phyloP scores from a whole-genome alignment of 2,797 vertebrate species.

The Limnodromus scolopaceus region DNA sequence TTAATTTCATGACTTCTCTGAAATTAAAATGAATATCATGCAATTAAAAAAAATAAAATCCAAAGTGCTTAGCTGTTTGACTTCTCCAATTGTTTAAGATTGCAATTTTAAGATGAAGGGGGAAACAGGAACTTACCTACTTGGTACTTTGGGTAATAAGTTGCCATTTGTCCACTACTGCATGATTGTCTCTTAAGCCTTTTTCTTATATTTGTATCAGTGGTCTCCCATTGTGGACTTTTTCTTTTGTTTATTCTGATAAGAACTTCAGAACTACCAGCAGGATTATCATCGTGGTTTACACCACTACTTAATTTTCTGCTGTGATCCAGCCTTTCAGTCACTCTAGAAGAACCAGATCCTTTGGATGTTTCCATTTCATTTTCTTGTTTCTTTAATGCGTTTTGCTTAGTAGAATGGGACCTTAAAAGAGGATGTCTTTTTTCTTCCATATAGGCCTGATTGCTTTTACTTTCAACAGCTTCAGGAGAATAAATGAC shows the following conservation, averaged over 20 bases:
- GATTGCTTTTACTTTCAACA: slow-evolving; percentile 56
- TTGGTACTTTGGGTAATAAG: slow-evolving; percentile 88
- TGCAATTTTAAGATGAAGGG: slow-evolving; percentile 71
- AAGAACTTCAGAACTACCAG: slow-evolving; percentile 69
- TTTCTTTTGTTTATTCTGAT: slow-evolving; percentile 80
- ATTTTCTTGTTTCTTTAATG: slow-evolving; percentile 55
- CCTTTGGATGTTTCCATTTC: slow-evolving; percentile 58
- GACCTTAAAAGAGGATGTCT: slow-evolving; percentile 74
- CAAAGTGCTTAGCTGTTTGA: slow-evolving; percentile 19
- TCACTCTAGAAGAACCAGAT: slow-evolving; percentile 57
- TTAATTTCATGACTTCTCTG: not conserved
- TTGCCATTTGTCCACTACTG: slow-evolving; percentile 80
- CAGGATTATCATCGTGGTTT: slow-evolving; percentile 60
- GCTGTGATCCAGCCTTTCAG: slow-evolving; percentile 51
- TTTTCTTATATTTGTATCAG: slow-evolving; percentile 77
- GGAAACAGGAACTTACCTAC: slow-evolving; percentile 87
- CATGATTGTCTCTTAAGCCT: slow-evolving; percentile 77
- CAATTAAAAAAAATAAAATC: not conserved
- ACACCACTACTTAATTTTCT: slow-evolving; percentile 64
- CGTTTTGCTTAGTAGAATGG: slow-evolving; percentile 65
- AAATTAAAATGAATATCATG: slow-evolving; percentile 17
- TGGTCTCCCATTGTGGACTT: slow-evolving; percentile 77
- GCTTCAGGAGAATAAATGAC: slow-evolving; percentile 71
- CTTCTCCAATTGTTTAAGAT: slow-evolving; percentile 47
- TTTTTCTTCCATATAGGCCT: slow-evolving; percentile 67